These are phyloP conservation scores for Dysmachus trigonus DNA, from an alignment of 2,888 invertebrate genomes.

Conservation along the genomic window DNA sequence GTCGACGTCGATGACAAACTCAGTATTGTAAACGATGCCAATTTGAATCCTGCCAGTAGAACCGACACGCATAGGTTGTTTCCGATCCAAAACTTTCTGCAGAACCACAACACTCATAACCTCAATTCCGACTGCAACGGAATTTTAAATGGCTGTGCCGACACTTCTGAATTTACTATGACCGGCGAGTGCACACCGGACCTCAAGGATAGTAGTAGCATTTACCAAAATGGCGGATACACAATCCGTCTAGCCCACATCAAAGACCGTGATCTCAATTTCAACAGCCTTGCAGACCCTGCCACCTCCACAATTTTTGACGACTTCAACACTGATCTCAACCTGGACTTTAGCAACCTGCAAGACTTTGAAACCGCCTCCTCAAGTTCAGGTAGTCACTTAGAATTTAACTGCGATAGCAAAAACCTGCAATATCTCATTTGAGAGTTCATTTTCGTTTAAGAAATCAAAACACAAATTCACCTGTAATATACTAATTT, in stretches of 20 bases:
- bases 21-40: slow-evolving; percentile 61
- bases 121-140: slow-evolving; percentile 19
- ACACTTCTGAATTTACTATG: slow-evolving; percentile 21
- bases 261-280: slow-evolving; percentile 44
- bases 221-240: slow-evolving; percentile 37
- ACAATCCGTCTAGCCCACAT: slow-evolving; percentile 39
- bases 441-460: slow-evolving; percentile 37
- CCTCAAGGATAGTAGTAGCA: slow-evolving; percentile 6
- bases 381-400: slow-evolving; percentile 52
- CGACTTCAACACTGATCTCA: slow-evolving; percentile 45
- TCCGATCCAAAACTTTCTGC: slow-evolving; percentile 19
- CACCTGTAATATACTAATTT: slow-evolving; percentile 26
- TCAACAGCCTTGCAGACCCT: slow-evolving; percentile 21
- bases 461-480: slow-evolving; percentile 28
- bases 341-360: slow-evolving; percentile 45
- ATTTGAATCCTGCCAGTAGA: slow-evolving; percentile 58
- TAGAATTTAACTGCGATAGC: slow-evolving; percentile 50
- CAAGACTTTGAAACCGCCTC: slow-evolving; percentile 48
- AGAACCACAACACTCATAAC: slow-evolving; percentile 36
- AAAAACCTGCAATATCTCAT: slow-evolving; percentile 47
- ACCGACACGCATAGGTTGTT: slow-evolving; percentile 14
- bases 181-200: not conserved
- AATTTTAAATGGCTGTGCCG: slow-evolving; percentile 5
- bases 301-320: not conserved
- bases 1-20: slow-evolving; percentile 54